Percentiles rank a stretch among this genome's conserved stretches.
Evolutionary conservation across 2,888 invertebrate genomes (phyloP).

Genomic region (Gymnosoma rotundatum): DNA sequence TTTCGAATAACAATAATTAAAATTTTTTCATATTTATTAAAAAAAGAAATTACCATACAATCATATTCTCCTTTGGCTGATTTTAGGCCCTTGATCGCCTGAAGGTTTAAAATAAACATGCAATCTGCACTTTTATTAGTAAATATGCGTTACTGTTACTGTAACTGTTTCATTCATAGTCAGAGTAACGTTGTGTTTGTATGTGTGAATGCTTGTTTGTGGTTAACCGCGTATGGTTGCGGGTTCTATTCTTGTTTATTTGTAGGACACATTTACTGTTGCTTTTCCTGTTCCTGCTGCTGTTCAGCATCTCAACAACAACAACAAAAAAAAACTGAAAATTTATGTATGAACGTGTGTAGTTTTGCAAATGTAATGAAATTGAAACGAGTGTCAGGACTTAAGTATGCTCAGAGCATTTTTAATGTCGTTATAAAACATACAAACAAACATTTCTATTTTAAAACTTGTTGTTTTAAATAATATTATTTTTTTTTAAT

Average conservation of each 20-base stretch:
- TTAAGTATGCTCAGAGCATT: constrained; percentile 65
- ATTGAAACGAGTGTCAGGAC: constrained; percentile 64
- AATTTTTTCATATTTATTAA: no score
- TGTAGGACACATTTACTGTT: constrained; percentile 23
- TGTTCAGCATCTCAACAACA: constrained; percentile 8
- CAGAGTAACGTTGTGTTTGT: not conserved
- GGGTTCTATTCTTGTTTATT: constrained; percentile 30
- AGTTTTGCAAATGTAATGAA: constrained; percentile 62
- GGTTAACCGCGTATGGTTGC: constrained; percentile 73
- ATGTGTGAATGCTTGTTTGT: constrained; percentile 34
- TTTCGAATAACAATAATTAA: no score
- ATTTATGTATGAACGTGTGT: constrained; percentile 2
- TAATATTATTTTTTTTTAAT: not conserved
- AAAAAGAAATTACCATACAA: no score
- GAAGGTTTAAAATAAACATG: constrained; percentile 21
- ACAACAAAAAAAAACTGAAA: constrained; percentile 34
- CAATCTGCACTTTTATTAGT: not conserved
- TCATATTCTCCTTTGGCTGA: not conserved
- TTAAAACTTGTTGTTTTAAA: constrained; percentile 52
- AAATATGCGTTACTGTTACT: constrained; percentile 10
- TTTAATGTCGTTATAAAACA: no score
- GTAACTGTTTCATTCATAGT: constrained; percentile 1
- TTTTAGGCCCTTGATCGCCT: not conserved
- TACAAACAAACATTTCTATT: constrained; percentile 31
- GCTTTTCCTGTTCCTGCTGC: constrained; percentile 30